Evolutionary conservation across 2,797 vertebrate species (phyloP), one percentile per base, ranked within the genome.

Genomic region (Lithobates sylvaticus): DNA sequence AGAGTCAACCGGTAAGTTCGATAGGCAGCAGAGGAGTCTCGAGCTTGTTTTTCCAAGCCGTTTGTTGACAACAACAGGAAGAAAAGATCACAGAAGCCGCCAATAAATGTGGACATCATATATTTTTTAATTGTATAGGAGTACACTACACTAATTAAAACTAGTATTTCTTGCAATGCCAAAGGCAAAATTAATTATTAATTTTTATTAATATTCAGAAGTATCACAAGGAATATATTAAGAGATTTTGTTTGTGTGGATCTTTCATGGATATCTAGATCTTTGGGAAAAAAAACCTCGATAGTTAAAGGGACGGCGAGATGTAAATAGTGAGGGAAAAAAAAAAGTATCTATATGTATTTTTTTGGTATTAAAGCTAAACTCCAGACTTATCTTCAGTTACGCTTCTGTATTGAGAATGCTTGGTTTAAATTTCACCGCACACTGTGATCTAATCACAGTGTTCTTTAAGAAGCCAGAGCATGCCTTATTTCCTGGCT

Each of bases 121-220:
- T 97, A 97, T 97, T 97, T 98, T 98, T 97, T 99, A 99, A 99
- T 99, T 99, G 97, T 97, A 95, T 95, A 97, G 94, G 96, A 99
- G 97, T 98, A 98, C 96, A 97, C 95, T 97, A 98, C 97, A 97
- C 97, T 99, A 99, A 99, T 99, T 99, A 99, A 99, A 98, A 97
- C 96, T 97, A 98, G 97, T 98, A 98, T 98, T 97, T 98, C 96
- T 98, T 97, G 96, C 97, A 96, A 96, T 94, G 97, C 98, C 97
- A 97, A 97, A 96, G 97, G 98, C 97, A 97, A 99, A 97, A 99
- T 99, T 97, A 99, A 99, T 99, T 97, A 99, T 99, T 98, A 96
- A 99, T 98, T 97, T 97, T 97, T 98, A 99, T 99, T 99, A 99
- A 99, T 98, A 99, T 99, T 99, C 97, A 99, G 95, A 97, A 98